These are phyloP conservation scores for Mormyrus iriodes DNA, from an alignment of 2,113 vertebrate genomes.

Conservation along the genomic window DNA sequence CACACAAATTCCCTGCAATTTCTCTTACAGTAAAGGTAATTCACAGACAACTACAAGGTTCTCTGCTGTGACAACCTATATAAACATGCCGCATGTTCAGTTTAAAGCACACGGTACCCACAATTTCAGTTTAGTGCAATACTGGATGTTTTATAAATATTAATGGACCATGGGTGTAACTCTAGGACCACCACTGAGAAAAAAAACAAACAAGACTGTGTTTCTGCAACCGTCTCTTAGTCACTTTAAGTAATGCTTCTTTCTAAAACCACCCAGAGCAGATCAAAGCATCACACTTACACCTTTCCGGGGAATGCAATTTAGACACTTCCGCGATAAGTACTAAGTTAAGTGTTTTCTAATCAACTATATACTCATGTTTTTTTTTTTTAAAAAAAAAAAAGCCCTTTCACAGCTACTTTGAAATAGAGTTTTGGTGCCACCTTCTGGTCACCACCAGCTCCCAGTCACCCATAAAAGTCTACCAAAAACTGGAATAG, in stretches of 20 bases:
- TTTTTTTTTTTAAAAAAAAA: not conserved
- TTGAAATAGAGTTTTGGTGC: slow-evolving; percentile 32
- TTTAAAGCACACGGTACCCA: no score
- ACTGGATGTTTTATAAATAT: no score
- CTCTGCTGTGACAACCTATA: not conserved
- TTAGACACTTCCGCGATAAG: not conserved
- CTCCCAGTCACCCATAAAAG: not conserved
- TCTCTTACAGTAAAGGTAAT: not conserved
- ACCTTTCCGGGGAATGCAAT: not conserved
- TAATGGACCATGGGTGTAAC: no score
- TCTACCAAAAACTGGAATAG: not conserved
- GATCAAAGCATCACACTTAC: not conserved
- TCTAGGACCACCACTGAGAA: no score
- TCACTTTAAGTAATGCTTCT: no score
- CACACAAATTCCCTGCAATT: not conserved
- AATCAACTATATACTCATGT: not conserved
- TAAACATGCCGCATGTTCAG: no score
- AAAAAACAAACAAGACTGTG: no score
- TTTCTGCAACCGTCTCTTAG: no score
- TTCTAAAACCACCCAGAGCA: no score
- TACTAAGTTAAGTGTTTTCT: not conserved
- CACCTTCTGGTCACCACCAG: slow-evolving; percentile 45
- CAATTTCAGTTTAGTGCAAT: no score
- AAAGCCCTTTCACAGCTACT: not conserved
- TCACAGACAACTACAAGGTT: not conserved